Percentiles rank a stretch among this genome's conserved stretches.
Evolutionary conservation across 2,113 vertebrate genomes (phyloP).

Genomic region (Coturnix japonica): DNA sequence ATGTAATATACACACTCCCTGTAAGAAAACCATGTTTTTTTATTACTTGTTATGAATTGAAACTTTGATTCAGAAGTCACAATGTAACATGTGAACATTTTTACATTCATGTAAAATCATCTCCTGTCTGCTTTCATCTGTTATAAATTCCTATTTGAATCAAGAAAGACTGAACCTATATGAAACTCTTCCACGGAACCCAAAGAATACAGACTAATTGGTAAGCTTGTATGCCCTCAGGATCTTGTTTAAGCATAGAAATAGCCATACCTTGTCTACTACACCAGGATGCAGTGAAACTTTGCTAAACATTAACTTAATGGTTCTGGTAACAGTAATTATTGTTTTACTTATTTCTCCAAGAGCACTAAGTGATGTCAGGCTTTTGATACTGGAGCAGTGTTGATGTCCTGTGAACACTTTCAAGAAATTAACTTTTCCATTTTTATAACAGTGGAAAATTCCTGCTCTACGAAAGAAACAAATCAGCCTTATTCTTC

Average conservation of each 20-base stretch:
- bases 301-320: not conserved
- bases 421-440: not conserved
- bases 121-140: not conserved
- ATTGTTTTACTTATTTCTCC: not conserved
- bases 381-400: not conserved
- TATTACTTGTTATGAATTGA: not conserved
- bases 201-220: not conserved
- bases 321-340: too few relatives aligned
- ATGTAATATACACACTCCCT: not conserved
- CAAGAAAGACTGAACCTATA: not conserved
- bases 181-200: not conserved
- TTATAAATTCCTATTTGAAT: not conserved
- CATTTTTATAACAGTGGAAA: not conserved
- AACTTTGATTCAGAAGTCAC: not conserved
- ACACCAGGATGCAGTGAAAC: not conserved
- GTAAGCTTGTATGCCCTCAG: not conserved
- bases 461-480: not conserved
- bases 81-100: not conserved
- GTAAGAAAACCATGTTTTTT: not conserved
- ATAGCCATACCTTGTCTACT: not conserved
- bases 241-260: not conserved
- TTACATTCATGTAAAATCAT: too few relatives aligned
- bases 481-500: not conserved
- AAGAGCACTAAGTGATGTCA: fast-evolving
- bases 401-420: fast-evolving